Conservation (phyloP, 1,140 invertebrate species). For the Drosophila lacteicornis region DNA sequence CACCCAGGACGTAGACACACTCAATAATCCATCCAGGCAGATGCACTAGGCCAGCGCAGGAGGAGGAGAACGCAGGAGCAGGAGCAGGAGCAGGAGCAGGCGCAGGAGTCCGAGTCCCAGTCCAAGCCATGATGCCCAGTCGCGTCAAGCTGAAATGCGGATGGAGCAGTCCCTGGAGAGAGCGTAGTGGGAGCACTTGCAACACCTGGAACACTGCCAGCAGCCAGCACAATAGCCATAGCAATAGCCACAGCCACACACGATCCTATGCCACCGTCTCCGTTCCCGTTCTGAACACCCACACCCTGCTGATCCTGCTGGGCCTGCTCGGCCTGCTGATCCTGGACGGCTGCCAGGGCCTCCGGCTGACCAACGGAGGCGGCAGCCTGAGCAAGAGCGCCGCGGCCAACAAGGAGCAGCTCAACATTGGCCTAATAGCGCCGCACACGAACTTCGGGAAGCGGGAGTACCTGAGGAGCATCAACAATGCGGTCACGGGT, state of each 20-base stretch:
- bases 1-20: conserved; percentile 33
- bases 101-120: conserved; percentile 4
- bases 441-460: conserved; percentile 87
- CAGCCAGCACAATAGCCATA: conserved; percentile 39
- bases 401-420: conserved; percentile 80
- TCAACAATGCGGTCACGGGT: conserved; percentile 87
- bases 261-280: neutral
- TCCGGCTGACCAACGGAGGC: conserved; percentile 74
- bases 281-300: neutral
- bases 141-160: conserved; percentile 70
- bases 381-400: conserved; percentile 65
- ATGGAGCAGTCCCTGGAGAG: neutral
- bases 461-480: conserved; percentile 89
- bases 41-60: conserved; percentile 3
- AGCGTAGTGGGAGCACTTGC: conserved; percentile 1
- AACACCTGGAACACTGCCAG: conserved; percentile 55
- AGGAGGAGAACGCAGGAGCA: conserved; percentile 3
- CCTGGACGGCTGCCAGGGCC: conserved; percentile 34
- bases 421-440: conserved; percentile 86
- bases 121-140: conserved; percentile 37
- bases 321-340: conserved; percentile 25
- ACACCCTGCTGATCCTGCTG: conserved; percentile 30
- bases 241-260: conserved; percentile 10
- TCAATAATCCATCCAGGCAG: conserved; percentile 63
- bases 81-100: neutral